These are phyloP conservation scores for Centrocercus urophasianus DNA, from an alignment of 2,113 vertebrate genomes.

Conservation along the genomic window DNA sequence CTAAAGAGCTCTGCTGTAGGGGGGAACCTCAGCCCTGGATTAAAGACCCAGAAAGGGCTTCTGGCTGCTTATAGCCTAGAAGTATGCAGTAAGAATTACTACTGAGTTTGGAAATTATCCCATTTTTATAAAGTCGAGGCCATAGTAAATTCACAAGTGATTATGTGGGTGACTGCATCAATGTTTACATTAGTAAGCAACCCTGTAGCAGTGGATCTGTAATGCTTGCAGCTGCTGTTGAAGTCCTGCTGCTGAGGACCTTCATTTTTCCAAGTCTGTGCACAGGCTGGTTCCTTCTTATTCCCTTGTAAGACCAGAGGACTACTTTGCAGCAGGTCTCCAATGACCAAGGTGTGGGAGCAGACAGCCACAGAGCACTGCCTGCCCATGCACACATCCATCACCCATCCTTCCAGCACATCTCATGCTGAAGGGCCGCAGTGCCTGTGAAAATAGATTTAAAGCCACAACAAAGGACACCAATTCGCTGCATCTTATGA, in stretches of 20 bases:
- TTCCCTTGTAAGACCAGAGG: not conserved
- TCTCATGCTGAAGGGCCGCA: not conserved
- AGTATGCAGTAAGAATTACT: not conserved
- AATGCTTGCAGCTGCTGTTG: not conserved
- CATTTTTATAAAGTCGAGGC: not conserved
- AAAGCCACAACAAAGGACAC: not conserved
- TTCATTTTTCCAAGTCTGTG: not conserved
- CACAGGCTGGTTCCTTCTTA: not conserved
- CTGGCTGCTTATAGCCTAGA: not conserved
- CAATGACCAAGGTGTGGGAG: rapidly evolving
- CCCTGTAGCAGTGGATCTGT: not conserved
- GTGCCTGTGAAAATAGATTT: not conserved
- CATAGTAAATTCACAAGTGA: not conserved
- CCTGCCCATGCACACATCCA: not conserved
- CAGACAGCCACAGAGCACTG: not conserved
- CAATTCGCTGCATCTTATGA: not conserved
- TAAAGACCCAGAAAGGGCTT: not conserved
- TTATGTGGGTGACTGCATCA: not conserved
- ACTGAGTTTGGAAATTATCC: not conserved
- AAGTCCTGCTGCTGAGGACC: not conserved
- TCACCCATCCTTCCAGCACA: not conserved
- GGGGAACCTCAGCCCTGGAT: not conserved
- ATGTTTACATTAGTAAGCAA: not conserved
- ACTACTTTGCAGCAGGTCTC: not conserved
- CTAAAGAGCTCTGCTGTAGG: not conserved